Percentiles rank a stretch among this genome's conserved stretches.
Evolutionary conservation across 2,113 vertebrate species (phyloP).

Genomic region (Emydura subglobosa): DNA sequence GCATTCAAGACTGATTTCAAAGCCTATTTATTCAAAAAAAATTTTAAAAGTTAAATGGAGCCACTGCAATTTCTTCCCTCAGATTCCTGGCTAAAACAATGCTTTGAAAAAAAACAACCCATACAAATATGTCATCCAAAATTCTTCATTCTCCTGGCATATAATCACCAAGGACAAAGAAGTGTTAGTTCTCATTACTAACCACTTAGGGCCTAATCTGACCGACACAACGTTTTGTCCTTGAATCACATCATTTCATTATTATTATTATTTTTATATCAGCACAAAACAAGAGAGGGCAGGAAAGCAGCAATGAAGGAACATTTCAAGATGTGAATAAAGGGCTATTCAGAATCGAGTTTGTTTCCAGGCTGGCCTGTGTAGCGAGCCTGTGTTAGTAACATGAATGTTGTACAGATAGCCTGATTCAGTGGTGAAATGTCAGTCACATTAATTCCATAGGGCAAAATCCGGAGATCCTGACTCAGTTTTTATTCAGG

Average conservation of each 20-base stretch:
- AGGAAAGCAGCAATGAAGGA: background rate
- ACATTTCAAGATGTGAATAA: background rate
- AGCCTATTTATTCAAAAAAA: background rate
- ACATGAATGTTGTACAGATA: conserved; percentile 26
- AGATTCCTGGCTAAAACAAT: conserved; percentile 2
- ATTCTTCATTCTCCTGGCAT: background rate
- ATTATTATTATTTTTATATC: conserved; percentile 8
- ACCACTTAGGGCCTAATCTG: background rate
- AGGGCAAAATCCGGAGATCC: background rate
- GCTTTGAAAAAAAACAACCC: background rate
- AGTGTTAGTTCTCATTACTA: background rate
- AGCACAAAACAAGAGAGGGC: background rate
- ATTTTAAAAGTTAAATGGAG: background rate
- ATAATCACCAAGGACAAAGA: background rate
- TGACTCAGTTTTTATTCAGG: conserved; percentile 22
- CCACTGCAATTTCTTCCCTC: background rate
- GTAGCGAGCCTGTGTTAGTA: background rate
- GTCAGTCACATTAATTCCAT: background rate
- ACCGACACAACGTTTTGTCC: background rate
- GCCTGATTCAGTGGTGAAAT: background rate
- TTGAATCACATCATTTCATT: background rate
- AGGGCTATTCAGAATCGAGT: conserved; percentile 29
- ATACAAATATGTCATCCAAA: background rate
- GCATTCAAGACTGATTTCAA: background rate
- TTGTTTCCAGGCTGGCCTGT: background rate